Evolutionary conservation across 2,888 invertebrate genomes (phyloP).

Genomic region (Drosophila lutescens): DNA sequence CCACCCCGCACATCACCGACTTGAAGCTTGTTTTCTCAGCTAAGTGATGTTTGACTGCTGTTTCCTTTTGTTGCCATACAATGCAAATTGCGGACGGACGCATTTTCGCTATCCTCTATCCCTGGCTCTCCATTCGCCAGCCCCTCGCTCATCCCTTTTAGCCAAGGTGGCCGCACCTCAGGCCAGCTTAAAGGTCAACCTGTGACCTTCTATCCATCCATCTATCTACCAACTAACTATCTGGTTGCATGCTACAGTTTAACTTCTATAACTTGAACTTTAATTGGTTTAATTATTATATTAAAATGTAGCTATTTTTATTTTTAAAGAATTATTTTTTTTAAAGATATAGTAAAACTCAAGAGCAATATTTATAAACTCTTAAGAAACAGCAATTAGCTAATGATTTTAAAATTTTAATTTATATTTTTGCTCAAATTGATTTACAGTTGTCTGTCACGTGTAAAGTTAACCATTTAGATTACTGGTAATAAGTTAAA

Average conservation of each 20-base stretch:
- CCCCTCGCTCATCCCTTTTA: not conserved
- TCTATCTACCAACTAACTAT: slow-evolving; percentile 39
- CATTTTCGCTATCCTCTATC: slow-evolving; percentile 17
- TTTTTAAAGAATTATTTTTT: too few relatives aligned
- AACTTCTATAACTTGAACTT: not conserved
- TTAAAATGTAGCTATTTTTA: not conserved
- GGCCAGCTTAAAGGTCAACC: slow-evolving; percentile 68
- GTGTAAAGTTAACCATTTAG: too few relatives aligned
- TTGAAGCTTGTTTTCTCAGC: slow-evolving; percentile 40
- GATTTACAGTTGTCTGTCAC: too few relatives aligned
- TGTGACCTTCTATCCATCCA: slow-evolving; percentile 56
- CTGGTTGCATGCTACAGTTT: slow-evolving; percentile 15
- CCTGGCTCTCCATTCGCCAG: slow-evolving; percentile 3
- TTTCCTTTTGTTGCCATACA: slow-evolving; percentile 52
- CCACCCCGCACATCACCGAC: slow-evolving; percentile 17
- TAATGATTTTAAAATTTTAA: too few relatives aligned
- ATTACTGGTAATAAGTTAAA: too few relatives aligned
- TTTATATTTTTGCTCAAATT: too few relatives aligned
- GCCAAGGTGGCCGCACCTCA: slow-evolving; percentile 36
- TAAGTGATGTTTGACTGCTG: slow-evolving; percentile 53
- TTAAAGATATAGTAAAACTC: not conserved
- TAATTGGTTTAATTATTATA: too few relatives aligned
- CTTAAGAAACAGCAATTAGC: not conserved
- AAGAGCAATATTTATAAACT: not conserved
- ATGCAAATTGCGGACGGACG: slow-evolving; percentile 42